phyloP scores from a whole-genome alignment of 2,797 vertebrate genomes.

The Tokudaia muenninki region DNA sequence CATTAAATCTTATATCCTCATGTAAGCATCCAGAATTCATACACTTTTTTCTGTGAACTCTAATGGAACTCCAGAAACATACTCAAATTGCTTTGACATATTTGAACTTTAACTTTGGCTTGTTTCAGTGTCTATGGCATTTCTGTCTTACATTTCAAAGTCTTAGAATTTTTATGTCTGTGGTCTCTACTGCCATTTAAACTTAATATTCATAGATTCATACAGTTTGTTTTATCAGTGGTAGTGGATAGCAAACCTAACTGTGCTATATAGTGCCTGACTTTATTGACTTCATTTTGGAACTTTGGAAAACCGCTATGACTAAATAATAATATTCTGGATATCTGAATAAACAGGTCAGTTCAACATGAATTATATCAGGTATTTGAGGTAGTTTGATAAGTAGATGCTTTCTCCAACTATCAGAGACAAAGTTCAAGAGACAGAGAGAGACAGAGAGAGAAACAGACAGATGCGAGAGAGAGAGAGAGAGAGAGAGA shows the following conservation, averaged over 20 bases:
- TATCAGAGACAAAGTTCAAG: too few relatives aligned
- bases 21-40: too few relatives aligned
- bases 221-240: not conserved
- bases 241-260: not conserved
- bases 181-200: not conserved
- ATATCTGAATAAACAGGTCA: not conserved
- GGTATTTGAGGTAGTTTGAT: not conserved
- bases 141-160: not conserved
- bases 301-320: too few relatives aligned
- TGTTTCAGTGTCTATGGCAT: not conserved
- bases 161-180: not conserved
- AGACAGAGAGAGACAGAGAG: too few relatives aligned
- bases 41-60: not conserved
- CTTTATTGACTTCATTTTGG: not conserved
- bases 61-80: not conserved
- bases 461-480: not conserved
- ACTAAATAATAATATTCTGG: not conserved
- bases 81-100: too few relatives aligned
- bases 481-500: too few relatives aligned
- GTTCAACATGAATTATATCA: not conserved
- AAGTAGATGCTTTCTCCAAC: not conserved
- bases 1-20: not conserved
- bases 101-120: not conserved
- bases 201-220: not conserved
- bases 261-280: not conserved